phyloP scores from a whole-genome alignment of 2,797 vertebrate species.

The Bradypodion ventrale region DNA sequence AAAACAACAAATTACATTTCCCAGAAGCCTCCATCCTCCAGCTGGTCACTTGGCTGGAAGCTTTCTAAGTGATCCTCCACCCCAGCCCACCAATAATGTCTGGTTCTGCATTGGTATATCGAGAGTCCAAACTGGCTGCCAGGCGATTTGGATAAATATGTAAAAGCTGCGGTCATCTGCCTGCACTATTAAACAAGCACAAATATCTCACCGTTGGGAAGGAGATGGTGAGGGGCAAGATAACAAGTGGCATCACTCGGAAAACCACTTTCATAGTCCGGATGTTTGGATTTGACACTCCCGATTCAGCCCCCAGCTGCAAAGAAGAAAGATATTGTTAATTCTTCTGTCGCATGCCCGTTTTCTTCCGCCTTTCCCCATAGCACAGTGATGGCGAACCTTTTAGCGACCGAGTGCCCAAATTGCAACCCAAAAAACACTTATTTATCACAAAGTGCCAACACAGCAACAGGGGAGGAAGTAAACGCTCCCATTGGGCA shows the following conservation, averaged over 20 bases:
- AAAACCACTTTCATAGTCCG: constrained; percentile 83
- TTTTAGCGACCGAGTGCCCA: too few species aligned
- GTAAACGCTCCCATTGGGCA: too few species aligned
- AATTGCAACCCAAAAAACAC: too few species aligned
- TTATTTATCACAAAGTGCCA: too few species aligned
- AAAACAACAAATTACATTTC: too few species aligned
- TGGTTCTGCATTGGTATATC: too few species aligned
- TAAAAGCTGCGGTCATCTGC: background rate
- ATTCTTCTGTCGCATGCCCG: background rate
- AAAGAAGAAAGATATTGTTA: background rate
- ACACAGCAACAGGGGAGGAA: too few species aligned
- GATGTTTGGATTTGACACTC: constrained; percentile 85
- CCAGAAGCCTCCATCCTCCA: too few species aligned
- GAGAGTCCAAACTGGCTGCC: background rate
- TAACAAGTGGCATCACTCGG: constrained; percentile 84
- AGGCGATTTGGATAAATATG: background rate
- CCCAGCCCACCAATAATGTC: too few species aligned
- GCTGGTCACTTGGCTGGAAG: too few species aligned
- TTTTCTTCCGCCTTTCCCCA: background rate
- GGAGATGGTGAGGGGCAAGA: constrained; percentile 87
- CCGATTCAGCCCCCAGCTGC: constrained; percentile 88
- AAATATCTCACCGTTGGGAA: constrained; percentile 83
- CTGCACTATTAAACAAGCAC: background rate
- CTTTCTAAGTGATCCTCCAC: too few species aligned
- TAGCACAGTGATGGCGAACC: too few species aligned